Base-by-base conservation (phyloP, 2,888 invertebrate species). In the Alsophila aescularia region DNA sequence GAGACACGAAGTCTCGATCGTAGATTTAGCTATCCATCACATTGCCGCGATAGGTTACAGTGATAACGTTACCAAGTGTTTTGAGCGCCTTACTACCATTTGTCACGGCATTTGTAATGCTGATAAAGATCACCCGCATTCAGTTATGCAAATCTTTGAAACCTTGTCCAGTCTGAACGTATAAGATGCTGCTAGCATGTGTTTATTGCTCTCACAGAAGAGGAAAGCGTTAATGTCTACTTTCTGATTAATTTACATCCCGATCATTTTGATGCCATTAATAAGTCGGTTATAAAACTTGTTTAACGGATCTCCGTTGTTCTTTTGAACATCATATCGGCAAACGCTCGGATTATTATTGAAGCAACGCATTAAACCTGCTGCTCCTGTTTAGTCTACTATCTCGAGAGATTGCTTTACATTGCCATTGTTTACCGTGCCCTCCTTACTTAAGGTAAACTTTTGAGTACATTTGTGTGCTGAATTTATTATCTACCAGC, bases 361-460 rank as follows among this genome's bases (percentile, higher is more conserved):
- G 52, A 58, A 81, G 47, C 52, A 81, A 81, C 68, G 75, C 79
- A 76, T 82, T 80, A 81, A 79, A 74, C 73, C 68, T 67, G 73
- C 72, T 73, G 67, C 75, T 70, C 73, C 75, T 85, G 87, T 87
- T 87, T 85, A 87, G 85, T 87, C 83, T 87, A 74, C 51, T 62
- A 76, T 80, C 77, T 79, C 75, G 73, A 66, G 66, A 69, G 76
- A 74, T 79, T 75, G 77, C 74, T 81, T 78, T 66, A 75, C 69
- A 73, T 69, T 72, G 68, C 74, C 70, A 81, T 76, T 81, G 77
- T 83, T 86, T 79, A 77, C 68, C 56, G 60, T 67, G 64, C 75
- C 78, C 79, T 81, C 79, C 74, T 74, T 60, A 60, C 58, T 63
- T 55, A 56, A 50, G 35, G 48, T 58, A 55, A 59, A 59, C 58